phyloP scores from a whole-genome alignment of 2,113 vertebrate genomes.

The Melospiza melodia region DNA sequence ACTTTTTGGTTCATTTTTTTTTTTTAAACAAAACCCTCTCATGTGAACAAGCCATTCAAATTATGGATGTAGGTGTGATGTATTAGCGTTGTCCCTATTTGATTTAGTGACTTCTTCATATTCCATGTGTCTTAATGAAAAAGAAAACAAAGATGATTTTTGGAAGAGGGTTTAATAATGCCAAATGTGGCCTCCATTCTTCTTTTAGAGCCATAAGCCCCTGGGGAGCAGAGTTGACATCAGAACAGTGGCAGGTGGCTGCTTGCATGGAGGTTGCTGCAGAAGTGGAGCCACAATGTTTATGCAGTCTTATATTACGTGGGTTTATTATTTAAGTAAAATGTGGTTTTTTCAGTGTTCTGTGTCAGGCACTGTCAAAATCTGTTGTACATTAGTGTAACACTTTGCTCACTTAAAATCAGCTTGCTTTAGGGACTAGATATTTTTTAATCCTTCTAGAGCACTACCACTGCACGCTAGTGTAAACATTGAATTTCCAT shows the following conservation, averaged over 20 bases:
- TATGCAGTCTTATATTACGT: background rate
- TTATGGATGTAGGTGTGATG: background rate
- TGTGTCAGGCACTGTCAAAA: background rate
- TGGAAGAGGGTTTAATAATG: background rate
- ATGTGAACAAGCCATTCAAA: rapidly evolving
- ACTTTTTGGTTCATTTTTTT: background rate
- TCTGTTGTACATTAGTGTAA: rapidly evolving
- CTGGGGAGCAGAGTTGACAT: background rate
- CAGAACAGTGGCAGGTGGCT: background rate
- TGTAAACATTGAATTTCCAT: background rate
- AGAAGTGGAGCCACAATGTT: background rate
- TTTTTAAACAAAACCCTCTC: background rate
- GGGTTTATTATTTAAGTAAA: background rate
- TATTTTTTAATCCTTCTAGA: background rate
- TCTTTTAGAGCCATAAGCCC: background rate
- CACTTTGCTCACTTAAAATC: background rate
- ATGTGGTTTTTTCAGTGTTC: background rate
- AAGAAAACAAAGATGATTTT: background rate
- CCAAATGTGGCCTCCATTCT: background rate
- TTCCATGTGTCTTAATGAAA: background rate
- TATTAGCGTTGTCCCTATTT: background rate
- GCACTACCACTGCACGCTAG: background rate
- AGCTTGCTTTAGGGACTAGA: background rate
- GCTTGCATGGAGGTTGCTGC: background rate
- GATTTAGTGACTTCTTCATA: background rate